These are phyloP conservation scores for Melanerpes formicivorus DNA, from an alignment of 2,113 vertebrate species.

Conservation along the genomic window DNA sequence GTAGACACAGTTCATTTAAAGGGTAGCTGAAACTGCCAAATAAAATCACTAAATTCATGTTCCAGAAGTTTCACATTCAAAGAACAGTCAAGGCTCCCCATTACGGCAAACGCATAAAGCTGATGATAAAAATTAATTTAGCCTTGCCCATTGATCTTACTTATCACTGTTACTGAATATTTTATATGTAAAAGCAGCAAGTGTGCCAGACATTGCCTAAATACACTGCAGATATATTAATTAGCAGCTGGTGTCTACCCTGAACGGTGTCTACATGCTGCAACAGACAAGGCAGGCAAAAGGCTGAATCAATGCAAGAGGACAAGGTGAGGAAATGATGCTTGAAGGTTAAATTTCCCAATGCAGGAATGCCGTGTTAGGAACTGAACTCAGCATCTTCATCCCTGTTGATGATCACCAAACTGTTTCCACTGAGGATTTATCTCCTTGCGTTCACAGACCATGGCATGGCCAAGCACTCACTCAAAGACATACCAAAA, in stretches of 20 bases:
- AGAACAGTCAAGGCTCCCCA: neutral
- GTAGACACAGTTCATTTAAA: neutral
- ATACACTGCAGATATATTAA: neutral
- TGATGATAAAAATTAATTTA: neutral
- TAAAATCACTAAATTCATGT: neutral
- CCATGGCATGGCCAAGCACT: fast-evolving
- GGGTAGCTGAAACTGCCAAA: neutral
- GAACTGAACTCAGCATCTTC: neutral
- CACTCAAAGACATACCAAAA: fast-evolving
- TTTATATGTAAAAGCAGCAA: neutral
- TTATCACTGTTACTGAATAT: neutral
- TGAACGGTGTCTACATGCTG: fast-evolving
- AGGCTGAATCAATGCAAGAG: neutral
- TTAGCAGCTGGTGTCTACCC: neutral
- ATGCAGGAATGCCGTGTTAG: neutral
- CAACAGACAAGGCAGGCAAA: neutral
- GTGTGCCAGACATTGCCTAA: neutral
- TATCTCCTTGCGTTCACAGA: fast-evolving
- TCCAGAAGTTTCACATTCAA: neutral
- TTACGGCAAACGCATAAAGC: neutral
- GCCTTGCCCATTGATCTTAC: neutral
- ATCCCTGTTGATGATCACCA: fast-evolving
- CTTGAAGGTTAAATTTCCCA: neutral
- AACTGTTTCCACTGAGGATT: neutral
- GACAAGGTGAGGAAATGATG: neutral